Conservation (phyloP, 1,140 invertebrate species). For the Drosophila virilis region DNA sequence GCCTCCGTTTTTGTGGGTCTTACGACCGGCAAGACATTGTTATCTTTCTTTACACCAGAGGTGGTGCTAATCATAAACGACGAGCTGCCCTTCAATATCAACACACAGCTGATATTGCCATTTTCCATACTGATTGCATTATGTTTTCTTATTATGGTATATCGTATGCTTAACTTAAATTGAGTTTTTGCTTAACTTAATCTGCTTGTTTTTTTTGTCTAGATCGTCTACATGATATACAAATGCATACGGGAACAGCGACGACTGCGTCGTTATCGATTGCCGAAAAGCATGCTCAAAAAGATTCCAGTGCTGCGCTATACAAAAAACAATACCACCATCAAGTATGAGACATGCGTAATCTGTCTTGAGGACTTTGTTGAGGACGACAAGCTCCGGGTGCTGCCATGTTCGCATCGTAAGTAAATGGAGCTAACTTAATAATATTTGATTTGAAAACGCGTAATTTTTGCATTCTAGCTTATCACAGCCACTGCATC, state of each 20-base stretch:
- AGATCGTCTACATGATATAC: slow-evolving; percentile 86
- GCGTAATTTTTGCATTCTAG: slow-evolving; percentile 85
- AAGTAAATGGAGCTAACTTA: slow-evolving; percentile 68
- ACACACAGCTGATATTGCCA: slow-evolving; percentile 93
- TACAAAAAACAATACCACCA: slow-evolving; percentile 89
- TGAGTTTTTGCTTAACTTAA: not conserved
- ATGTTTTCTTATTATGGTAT: slow-evolving; percentile 95
- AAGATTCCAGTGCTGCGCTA: slow-evolving; percentile 97
- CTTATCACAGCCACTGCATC: slow-evolving; percentile 98
- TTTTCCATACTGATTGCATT: slow-evolving; percentile 96
- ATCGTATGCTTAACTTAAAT: slow-evolving; percentile 37
- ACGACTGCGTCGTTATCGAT: slow-evolving; percentile 90
- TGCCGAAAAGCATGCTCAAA: slow-evolving; percentile 93
- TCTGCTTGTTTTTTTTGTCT: slow-evolving; percentile 4
- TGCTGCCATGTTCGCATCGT: slow-evolving; percentile 98
- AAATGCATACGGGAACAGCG: slow-evolving; percentile 92
- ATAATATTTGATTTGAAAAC: not conserved
- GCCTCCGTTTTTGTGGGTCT: slow-evolving; percentile 92
- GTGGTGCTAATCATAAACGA: slow-evolving; percentile 92
- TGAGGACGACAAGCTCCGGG: slow-evolving; percentile 96
- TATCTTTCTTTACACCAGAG: slow-evolving; percentile 86
- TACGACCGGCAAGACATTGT: slow-evolving; percentile 87
- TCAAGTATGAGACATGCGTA: slow-evolving; percentile 98
- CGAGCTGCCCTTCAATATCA: slow-evolving; percentile 92
- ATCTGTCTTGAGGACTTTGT: slow-evolving; percentile 99